A percentile compares a stretch with the other conserved stretches of the same genome.
Evolutionary conservation across 2,888 invertebrate genomes (phyloP).

Genomic region (Melanargia galathea): DNA sequence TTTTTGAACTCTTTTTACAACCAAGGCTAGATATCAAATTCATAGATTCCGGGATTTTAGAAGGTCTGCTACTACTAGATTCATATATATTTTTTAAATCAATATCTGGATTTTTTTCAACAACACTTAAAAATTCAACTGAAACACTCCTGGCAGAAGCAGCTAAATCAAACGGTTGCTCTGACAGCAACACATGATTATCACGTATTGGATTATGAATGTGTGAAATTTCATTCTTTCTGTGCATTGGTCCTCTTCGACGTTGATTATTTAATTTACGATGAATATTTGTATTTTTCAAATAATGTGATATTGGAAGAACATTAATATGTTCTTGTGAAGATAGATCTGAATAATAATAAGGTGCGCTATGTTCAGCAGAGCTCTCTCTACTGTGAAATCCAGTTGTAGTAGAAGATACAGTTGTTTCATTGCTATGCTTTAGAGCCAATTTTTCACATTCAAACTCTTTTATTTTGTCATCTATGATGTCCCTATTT

Average conservation of each 20-base stretch:
- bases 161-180: constrained; percentile 77
- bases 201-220: constrained; percentile 87
- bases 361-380: constrained; percentile 88
- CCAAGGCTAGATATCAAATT: constrained; percentile 74
- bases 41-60: constrained; percentile 81
- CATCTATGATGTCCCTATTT: constrained; percentile 64
- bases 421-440: constrained; percentile 59
- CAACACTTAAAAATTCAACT: constrained; percentile 85
- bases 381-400: constrained; percentile 85
- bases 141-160: constrained; percentile 84
- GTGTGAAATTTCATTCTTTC: constrained; percentile 86
- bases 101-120: constrained; percentile 85
- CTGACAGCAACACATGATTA: constrained; percentile 59
- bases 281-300: constrained; percentile 77
- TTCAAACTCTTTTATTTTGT: constrained; percentile 76
- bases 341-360: constrained; percentile 91
- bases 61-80: constrained; percentile 83
- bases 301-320: constrained; percentile 69
- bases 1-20: constrained; percentile 68
- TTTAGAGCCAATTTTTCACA: constrained; percentile 65
- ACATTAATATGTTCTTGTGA: constrained; percentile 78
- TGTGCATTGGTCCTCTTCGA: constrained; percentile 82
- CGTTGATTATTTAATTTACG: constrained; percentile 88
- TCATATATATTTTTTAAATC: constrained; percentile 89
- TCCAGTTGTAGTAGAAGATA: constrained; percentile 69